phyloP scores from a whole-genome alignment of 2,888 invertebrate species.

The Abscondita cerata region DNA sequence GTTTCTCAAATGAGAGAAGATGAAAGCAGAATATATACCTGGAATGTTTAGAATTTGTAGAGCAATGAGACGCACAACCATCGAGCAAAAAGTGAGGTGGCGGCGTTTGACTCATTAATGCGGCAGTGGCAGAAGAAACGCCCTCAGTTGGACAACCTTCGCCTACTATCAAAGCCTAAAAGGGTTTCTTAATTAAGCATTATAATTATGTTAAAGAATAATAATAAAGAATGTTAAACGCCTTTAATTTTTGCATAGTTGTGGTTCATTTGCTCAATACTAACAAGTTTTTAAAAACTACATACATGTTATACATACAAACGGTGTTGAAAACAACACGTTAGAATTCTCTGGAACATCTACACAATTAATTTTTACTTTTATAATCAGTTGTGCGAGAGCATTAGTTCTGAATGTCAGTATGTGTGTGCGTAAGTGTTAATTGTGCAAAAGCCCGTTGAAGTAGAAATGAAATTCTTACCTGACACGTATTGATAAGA shows the following conservation, averaged over 20 bases:
- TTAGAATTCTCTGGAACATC: too few relatives aligned
- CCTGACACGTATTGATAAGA: constrained; percentile 85
- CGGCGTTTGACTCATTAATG: constrained; percentile 89
- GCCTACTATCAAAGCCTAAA: constrained; percentile 79
- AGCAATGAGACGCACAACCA: constrained; percentile 93
- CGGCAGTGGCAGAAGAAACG: constrained; percentile 82
- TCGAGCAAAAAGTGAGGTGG: constrained; percentile 95
- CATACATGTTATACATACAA: too few relatives aligned
- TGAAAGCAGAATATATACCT: neutral
- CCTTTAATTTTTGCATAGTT: too few relatives aligned
- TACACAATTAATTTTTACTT: too few relatives aligned
- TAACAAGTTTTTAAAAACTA: too few relatives aligned
- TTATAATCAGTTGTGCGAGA: too few relatives aligned
- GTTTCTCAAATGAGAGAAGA: neutral
- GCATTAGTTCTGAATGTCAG: neutral
- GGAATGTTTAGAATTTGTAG: constrained; percentile 91
- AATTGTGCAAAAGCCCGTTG: neutral
- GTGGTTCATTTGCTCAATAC: too few relatives aligned
- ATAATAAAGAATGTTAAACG: too few relatives aligned
- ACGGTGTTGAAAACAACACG: too few relatives aligned
- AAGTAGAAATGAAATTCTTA: constrained; percentile 50
- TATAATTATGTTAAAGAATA: too few relatives aligned
- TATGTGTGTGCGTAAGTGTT: neutral
- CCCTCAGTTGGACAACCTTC: constrained; percentile 71
- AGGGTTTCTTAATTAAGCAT: too few relatives aligned